Evolutionary conservation across 2,113 vertebrate species (phyloP), one percentile per base, ranked within the genome.

Genomic region (Microcebus lehilahytsara): DNA sequence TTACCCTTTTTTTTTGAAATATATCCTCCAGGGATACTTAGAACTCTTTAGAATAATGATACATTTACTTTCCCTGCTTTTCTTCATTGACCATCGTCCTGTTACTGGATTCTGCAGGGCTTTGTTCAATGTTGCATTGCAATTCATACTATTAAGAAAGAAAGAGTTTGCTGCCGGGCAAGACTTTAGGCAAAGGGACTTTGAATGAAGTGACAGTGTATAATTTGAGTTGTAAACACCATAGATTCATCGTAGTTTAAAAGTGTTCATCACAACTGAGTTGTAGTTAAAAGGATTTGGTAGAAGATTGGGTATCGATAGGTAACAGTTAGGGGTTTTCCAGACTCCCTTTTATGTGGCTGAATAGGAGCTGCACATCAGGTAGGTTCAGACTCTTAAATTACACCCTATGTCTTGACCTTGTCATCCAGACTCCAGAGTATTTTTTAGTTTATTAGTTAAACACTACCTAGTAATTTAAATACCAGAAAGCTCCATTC

Each of bases 241-340:
- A 46, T 34, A 77, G 93, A 80, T 97, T 97, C 97, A 97, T 97
- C 97, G 96, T 95, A 93, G 89, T 95, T 97, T 98, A 79, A 75
- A 88, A 83, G 85, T 81, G 89, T 96, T 98, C 84, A 97, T 97
- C 97, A 91, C 95, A 97, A 98, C 95, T 93, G 95, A 98, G 83
- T 97, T 97, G 96, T 77, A 98, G 88, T 98, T 98, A 93, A 96
- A 98, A 97, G 93, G 97, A 97, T 98, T 98, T 97, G 91, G 91
- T 96, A 95, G 96, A 85, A 58, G 30, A 4, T 89, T 98, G 12
- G 13, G 80, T 98, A 96, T 92, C 64, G 74, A 97, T 96, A 98
- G 96, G 95, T 98, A 98, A 97, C 94, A 94, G 93, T 98, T 98
- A 97, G 92, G 92, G 96, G 79, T 96, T 98, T 98, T 80, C 89